A percentile compares a stretch with the other conserved stretches of the same genome.
phyloP scores from a whole-genome alignment of 2,113 vertebrate species.

The Psilopsiagon aurifrons region DNA sequence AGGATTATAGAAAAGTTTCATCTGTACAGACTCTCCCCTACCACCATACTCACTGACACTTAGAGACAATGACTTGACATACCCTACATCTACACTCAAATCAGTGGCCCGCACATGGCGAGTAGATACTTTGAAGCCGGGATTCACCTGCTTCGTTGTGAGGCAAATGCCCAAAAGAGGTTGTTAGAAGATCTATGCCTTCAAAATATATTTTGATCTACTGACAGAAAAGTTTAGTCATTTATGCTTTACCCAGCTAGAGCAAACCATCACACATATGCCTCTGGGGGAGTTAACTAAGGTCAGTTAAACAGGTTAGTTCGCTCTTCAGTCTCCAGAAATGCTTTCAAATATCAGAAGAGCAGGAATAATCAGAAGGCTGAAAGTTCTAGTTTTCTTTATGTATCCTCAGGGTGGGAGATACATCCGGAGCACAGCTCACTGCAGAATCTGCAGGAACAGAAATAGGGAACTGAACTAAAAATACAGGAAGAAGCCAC shows the following conservation, averaged over 20 bases:
- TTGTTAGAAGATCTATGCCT: background rate
- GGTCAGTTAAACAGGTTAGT: background rate
- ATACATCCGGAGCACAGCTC: background rate
- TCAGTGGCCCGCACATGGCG: background rate
- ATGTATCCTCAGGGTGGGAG: background rate
- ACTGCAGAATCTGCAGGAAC: background rate
- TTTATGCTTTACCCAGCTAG: background rate
- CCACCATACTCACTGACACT: background rate
- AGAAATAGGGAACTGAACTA: conserved; percentile 4
- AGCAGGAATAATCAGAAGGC: background rate
- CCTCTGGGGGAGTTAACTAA: background rate
- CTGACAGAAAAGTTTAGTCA: background rate
- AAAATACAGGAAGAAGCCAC: conserved; percentile 16
- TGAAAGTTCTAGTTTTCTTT: background rate
- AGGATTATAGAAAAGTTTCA: background rate
- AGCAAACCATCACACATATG: background rate
- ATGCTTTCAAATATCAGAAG: background rate
- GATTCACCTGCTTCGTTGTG: background rate
- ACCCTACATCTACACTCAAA: background rate
- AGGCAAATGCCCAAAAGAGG: background rate
- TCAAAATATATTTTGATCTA: background rate
- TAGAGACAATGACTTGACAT: accelerated
- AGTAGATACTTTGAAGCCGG: background rate
- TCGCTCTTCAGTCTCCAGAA: background rate
- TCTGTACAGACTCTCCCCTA: background rate